Conservation (phyloP, 2,113 vertebrate genomes). For the Malurus cyaneus region DNA sequence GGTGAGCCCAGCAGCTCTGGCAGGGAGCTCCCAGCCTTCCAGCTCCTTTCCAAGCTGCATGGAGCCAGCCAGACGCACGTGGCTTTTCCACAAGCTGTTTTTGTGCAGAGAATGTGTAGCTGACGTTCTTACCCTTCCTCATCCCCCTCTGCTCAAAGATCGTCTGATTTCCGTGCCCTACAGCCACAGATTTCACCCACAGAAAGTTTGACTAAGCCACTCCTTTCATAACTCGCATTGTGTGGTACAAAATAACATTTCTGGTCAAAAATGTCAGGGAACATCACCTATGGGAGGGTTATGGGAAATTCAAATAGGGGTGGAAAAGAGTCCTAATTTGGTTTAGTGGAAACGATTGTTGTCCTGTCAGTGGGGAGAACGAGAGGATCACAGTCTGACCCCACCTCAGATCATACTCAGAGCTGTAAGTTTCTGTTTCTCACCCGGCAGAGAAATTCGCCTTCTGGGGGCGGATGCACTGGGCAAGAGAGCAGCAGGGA, state of each 20-base stretch:
- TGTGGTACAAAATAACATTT: neutral
- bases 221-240: neutral
- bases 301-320: neutral
- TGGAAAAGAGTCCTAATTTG: neutral
- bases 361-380: fast-evolving
- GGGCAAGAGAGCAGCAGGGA: neutral
- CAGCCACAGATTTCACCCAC: neutral
- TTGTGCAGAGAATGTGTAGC: neutral
- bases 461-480: neutral
- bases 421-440: neutral
- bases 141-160: neutral
- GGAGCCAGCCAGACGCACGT: neutral
- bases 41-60: neutral
- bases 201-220: neutral
- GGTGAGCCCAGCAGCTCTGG: neutral
- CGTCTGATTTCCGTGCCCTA: neutral
- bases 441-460: neutral
- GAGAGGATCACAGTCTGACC: neutral
- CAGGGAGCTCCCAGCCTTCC: neutral
- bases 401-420: neutral
- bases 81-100: neutral
- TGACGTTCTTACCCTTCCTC: neutral
- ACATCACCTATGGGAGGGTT: neutral
- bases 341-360: neutral
- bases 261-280: neutral